phyloP scores from a whole-genome alignment of 2,113 vertebrate genomes.

The Felis chaus region DNA sequence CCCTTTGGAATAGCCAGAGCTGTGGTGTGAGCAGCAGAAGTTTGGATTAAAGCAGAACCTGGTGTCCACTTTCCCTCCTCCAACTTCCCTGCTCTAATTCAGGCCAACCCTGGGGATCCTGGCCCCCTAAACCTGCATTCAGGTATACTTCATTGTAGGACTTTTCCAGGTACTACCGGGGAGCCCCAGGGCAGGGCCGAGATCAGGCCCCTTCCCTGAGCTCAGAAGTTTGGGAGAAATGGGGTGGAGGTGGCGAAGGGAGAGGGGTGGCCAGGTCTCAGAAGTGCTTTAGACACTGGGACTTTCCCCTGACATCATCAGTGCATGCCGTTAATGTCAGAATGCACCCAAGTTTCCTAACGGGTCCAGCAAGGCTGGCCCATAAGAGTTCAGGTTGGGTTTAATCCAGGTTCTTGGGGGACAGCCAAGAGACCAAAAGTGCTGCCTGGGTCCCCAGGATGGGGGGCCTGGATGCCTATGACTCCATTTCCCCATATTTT shows the following conservation, averaged over 20 bases:
- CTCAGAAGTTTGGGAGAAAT: not conserved
- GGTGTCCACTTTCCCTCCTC: not conserved
- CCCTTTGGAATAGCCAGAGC: not conserved
- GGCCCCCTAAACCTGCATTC: not conserved
- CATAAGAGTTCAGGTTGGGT: not conserved
- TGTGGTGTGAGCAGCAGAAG: not conserved
- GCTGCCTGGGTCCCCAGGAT: not conserved
- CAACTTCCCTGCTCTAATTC: not conserved
- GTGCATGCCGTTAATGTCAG: not conserved
- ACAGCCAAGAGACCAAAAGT: conserved; percentile 8
- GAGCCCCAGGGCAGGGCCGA: not conserved
- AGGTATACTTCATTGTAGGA: not conserved
- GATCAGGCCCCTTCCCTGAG: not conserved
- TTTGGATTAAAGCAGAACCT: not conserved
- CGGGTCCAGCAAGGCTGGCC: not conserved
- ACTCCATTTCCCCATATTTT: not conserved
- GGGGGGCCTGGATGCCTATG: not conserved
- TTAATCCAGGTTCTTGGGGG: not conserved
- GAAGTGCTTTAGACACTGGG: not conserved
- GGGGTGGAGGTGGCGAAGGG: not conserved
- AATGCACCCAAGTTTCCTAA: not conserved
- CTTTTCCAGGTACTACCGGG: not conserved
- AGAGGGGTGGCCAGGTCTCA: not conserved
- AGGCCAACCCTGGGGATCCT: not conserved
- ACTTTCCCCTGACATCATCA: not conserved